phyloP scores from a whole-genome alignment of 2,888 invertebrate genomes.

The Cerastoderma edule region DNA sequence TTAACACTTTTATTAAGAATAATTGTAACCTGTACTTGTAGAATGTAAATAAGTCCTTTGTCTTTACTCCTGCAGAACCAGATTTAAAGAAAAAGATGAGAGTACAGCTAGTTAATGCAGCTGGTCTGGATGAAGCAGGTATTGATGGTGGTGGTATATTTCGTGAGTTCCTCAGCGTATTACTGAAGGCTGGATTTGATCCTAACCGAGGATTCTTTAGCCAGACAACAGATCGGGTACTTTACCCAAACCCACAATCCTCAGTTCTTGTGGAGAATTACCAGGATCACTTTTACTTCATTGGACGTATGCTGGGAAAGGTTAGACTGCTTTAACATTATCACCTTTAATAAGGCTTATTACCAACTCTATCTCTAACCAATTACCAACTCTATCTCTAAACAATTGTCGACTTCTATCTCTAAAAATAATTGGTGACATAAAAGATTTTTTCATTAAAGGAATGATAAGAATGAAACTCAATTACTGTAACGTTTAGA shows the following conservation, averaged over 20 bases:
- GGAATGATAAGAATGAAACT: too few species aligned
- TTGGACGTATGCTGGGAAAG: constrained; percentile 97
- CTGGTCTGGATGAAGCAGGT: constrained; percentile 97
- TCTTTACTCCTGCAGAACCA: constrained; percentile 90
- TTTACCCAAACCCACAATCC: constrained; percentile 98
- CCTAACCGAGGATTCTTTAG: constrained; percentile 97
- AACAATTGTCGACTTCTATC: too few species aligned
- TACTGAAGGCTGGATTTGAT: constrained; percentile 96
- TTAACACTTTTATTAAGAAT: too few species aligned
- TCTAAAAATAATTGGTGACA: too few species aligned
- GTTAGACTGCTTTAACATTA: too few species aligned
- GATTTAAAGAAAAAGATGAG: constrained; percentile 93
- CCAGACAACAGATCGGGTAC: constrained; percentile 94
- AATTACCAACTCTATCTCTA: too few species aligned
- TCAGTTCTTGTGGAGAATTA: constrained; percentile 92
- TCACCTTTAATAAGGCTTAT: too few species aligned
- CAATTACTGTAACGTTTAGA: too few species aligned
- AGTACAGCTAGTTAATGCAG: constrained; percentile 94
- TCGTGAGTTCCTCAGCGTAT: constrained; percentile 96
- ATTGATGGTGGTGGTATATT: constrained; percentile 99
- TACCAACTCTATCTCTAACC: too few species aligned
- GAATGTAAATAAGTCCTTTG: too few species aligned
- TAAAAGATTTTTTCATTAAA: too few species aligned
- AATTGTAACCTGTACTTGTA: too few species aligned
- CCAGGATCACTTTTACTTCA: constrained; percentile 95